Evolutionary conservation across 2,888 invertebrate species (phyloP), one percentile per base, ranked within the genome.

Genomic region (Harpalus rubripes): DNA sequence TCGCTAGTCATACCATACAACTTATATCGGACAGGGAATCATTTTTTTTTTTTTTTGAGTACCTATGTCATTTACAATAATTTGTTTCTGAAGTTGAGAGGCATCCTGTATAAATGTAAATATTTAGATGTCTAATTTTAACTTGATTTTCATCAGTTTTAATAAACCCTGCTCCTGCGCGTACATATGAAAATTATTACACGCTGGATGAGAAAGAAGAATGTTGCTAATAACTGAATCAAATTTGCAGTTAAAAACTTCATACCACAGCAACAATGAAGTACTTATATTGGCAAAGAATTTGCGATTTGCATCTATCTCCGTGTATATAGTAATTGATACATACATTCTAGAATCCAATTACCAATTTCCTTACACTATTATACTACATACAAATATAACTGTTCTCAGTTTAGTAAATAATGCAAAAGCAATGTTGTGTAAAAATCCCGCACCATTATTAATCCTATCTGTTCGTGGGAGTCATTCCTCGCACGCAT

Each of bases 401-500:
- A 74, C 72, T 44, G 72, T 74, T 15, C 18, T 10, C 10, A 15
- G 8, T 44, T 74, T 72, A 74, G 12, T n/a, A 74, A 74, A 74
- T 74, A 74, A 74, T 41, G 72, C 12, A 74, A 72, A 63, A 61
- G 16, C 61, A 80, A 61, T 79, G 15, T 59, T 7, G 52, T 12
- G 41, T 63, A 63, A 63, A 80, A 79, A 58, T 79, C 26, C n/a
- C 18, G 22, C 39, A 12, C 72, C 18, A 74, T 44, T 44, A 74
- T 74, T 44, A 74, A 74, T 74, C 15, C 44, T 74, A 52, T 74
- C 22, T 12, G 18, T 41, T 74, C 44, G 80, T 80, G 80, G 80
- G 80, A 80, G 80, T 80, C 6, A 22, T 32, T 63, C 72, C 72
- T 18, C 18, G 72, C 41, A 74, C 44, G 63, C 44, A 80, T 80